Evolutionary conservation across 2,797 vertebrate genomes (phyloP).

Genomic region (Carduelis carduelis): DNA sequence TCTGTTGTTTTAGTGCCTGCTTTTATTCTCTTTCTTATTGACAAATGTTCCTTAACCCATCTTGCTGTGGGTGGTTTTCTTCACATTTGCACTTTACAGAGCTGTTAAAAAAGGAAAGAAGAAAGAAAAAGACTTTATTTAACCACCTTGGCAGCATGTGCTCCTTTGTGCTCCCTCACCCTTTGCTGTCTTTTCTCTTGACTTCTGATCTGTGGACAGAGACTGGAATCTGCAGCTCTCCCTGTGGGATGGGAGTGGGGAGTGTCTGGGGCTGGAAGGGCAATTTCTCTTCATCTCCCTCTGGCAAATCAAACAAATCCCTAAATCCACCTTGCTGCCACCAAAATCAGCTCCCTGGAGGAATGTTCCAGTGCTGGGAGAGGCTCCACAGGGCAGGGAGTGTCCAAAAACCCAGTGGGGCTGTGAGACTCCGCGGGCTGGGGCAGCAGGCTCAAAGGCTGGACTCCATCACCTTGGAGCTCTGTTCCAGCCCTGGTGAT

Average conservation of each 20-base stretch:
- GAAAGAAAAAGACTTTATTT: background rate
- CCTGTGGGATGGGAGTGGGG: background rate
- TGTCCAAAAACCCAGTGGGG: accelerated
- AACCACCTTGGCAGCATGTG: background rate
- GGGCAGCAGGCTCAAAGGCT: accelerated
- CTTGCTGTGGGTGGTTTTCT: slow-evolving; percentile 27
- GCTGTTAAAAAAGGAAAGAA: background rate
- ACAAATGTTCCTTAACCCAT: slow-evolving; percentile 25
- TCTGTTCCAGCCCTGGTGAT: background rate
- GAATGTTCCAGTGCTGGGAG: accelerated
- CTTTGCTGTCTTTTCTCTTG: background rate
- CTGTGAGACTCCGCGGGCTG: accelerated
- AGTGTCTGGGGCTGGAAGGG: background rate
- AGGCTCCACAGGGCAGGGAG: background rate
- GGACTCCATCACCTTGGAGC: accelerated
- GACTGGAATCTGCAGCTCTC: background rate
- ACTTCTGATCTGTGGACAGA: background rate
- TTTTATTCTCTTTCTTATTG: slow-evolving; percentile 50
- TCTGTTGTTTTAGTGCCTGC: slow-evolving; percentile 57
- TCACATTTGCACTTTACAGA: background rate
- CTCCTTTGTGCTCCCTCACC: background rate
- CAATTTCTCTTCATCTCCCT: background rate
- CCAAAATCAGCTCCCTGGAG: no score
- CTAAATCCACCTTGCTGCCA: background rate
- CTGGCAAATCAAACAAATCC: background rate